Percentiles rank a stretch among this genome's conserved stretches.
Evolutionary conservation across 2,888 invertebrate genomes (phyloP).

Genomic region (Synanthedon formicaeformis): DNA sequence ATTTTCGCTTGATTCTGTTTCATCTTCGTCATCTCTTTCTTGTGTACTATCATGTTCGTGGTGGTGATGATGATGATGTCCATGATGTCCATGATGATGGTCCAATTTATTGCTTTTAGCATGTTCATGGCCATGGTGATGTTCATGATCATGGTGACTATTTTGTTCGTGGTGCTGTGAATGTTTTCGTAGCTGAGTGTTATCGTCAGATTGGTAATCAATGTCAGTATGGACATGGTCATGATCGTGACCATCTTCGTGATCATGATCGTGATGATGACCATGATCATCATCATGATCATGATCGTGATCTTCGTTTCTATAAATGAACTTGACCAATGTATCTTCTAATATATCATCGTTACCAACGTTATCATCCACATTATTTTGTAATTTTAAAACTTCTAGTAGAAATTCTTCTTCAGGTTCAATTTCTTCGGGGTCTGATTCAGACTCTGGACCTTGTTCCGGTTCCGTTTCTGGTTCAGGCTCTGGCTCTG

Average conservation of each 20-base stretch:
- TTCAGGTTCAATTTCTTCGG: conserved; percentile 44
- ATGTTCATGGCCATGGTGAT: conserved; percentile 2
- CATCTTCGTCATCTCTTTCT: conserved; percentile 12
- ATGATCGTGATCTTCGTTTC: background rate
- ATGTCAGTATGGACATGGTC: conserved; percentile 1
- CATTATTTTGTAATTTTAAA: too few species aligned
- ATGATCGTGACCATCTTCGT: background rate
- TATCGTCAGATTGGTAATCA: background rate
- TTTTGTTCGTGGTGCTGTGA: background rate
- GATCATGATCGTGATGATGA: background rate
- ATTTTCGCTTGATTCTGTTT: background rate
- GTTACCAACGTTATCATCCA: too few species aligned
- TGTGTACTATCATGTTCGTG: conserved; percentile 2
- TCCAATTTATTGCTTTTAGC: background rate
- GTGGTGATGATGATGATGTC: background rate
- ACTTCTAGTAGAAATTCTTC: conserved; percentile 2
- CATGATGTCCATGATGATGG: background rate
- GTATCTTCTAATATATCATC: background rate
- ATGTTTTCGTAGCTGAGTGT: background rate
- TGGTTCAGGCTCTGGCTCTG: conserved; percentile 36
- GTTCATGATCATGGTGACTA: background rate
- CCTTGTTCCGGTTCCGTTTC: conserved; percentile 34
- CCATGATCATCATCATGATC: background rate
- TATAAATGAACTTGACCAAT: background rate
- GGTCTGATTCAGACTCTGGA: conserved; percentile 32